A percentile compares a stretch with the other conserved stretches of the same genome.
These are phyloP conservation scores for Cecropterus lyciades DNA, from an alignment of 1,140 invertebrate genomes.

Conservation along the genomic window DNA sequence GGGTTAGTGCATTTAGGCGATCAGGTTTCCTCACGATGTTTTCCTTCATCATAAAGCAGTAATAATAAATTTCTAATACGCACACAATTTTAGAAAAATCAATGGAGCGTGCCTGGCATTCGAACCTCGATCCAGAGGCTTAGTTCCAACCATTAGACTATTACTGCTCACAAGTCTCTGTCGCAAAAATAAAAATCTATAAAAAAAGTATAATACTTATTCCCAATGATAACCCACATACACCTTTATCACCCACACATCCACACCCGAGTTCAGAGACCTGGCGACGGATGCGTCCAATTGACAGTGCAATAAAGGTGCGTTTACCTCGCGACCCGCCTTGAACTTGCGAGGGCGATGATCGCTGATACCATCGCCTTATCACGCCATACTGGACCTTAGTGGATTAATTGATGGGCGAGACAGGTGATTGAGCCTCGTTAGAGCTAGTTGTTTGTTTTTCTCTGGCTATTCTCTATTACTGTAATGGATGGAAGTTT, in stretches of 20 bases:
- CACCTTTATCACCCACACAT: slow-evolving; percentile 45
- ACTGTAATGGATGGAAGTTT: too few relatives aligned
- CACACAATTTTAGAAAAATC: too few relatives aligned
- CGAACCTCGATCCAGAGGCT: too few relatives aligned
- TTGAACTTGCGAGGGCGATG: slow-evolving; percentile 65
- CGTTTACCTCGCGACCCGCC: slow-evolving; percentile 71
- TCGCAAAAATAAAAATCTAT: too few relatives aligned
- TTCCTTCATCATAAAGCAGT: too few relatives aligned
- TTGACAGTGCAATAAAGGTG: slow-evolving; percentile 71
- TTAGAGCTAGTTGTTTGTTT: slow-evolving; percentile 5
- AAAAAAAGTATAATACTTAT: background rate
- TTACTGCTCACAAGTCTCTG: too few relatives aligned
- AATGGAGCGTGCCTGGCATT: too few relatives aligned
- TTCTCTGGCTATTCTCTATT: background rate
- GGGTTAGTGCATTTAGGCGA: too few relatives aligned
- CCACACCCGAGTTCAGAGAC: slow-evolving; percentile 51
- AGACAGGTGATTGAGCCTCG: slow-evolving; percentile 31
- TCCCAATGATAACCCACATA: slow-evolving; percentile 41
- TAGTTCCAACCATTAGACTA: too few relatives aligned
- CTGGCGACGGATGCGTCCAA: slow-evolving; percentile 61
- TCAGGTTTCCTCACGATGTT: too few relatives aligned
- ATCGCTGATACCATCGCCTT: slow-evolving; percentile 27
- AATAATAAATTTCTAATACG: too few relatives aligned
- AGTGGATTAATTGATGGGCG: slow-evolving; percentile 26
- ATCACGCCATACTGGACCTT: slow-evolving; percentile 41